A percentile compares a stretch with the other conserved stretches of the same genome.
phyloP scores from a whole-genome alignment of 1,140 invertebrate species.

The Bathynomus jamesi region DNA sequence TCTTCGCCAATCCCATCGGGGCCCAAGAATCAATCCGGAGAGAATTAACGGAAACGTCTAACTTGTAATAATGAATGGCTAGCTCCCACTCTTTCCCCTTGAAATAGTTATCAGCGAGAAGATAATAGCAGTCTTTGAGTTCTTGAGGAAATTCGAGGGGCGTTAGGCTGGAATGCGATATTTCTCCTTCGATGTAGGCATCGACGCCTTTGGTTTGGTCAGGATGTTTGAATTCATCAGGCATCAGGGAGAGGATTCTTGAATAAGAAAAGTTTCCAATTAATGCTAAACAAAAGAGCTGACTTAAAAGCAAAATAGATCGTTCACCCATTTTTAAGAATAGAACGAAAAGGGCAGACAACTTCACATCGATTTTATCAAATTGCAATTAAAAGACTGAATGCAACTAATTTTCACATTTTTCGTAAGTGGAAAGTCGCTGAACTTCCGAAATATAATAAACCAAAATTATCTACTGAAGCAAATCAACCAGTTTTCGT shows the following conservation, averaged over 20 bases:
- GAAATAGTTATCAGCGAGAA: conserved; percentile 85
- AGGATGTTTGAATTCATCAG: conserved; percentile 36
- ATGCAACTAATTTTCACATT: too few species aligned
- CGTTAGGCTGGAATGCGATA: conserved; percentile 11
- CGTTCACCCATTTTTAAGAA: not conserved
- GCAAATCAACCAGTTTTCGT: too few species aligned
- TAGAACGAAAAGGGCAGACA: conserved; percentile 57
- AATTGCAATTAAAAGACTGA: too few species aligned
- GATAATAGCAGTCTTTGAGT: conserved; percentile 66
- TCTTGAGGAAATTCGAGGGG: conserved; percentile 9
- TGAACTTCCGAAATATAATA: too few species aligned
- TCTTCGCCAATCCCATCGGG: conserved; percentile 71
- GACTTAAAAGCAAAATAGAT: too few species aligned
- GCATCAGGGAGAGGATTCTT: conserved; percentile 28
- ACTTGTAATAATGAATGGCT: conserved; percentile 70
- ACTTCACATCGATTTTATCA: too few species aligned
- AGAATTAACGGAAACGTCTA: conserved; percentile 72
- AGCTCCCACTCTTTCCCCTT: conserved; percentile 67
- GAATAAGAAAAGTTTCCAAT: not conserved
- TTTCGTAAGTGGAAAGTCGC: too few species aligned
- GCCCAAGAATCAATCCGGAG: conserved; percentile 84
- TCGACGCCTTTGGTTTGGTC: conserved; percentile 36
- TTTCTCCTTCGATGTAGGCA: conserved; percentile 41
- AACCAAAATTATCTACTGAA: too few species aligned
- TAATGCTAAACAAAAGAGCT: too few species aligned